Base-by-base conservation (phyloP, 2,888 invertebrate species). In the Elgonia sp. region DNA sequence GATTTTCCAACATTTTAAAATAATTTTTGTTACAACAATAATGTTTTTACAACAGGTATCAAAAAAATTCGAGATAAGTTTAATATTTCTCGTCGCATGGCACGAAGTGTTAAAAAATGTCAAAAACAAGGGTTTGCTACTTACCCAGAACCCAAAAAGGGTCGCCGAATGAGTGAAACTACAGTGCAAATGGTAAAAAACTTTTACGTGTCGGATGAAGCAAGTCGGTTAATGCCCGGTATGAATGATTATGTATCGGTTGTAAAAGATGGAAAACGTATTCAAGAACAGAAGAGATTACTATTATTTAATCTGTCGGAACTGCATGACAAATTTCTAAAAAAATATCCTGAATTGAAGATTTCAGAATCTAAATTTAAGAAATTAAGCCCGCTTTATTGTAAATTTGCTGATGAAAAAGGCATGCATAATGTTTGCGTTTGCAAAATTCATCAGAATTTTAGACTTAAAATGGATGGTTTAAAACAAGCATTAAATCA, bases 191-290 rank as follows among this genome's bases (percentile, higher is more conserved):
- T 42, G 39, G 72, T 83, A 10, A 53, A 40, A 79, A 20, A 37
- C 5, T 84, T 87, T 67, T 87, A 67, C 39, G 42, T 84, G 6
- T 79, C 75, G 0, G 79, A 87, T 76, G 70, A 81, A 29, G 62
- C 60, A 8, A 86, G 75, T 53, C 60, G 81, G 7, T 16, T 79
- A 18, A 79, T 83, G 84, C 84, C 79, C 14, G 87, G 87, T 42
- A 73, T 69, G 20, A 87, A 84, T 16, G 80, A 87, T 63, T 84
- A 70, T 62, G 75, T 73, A 18, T 87, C 84, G 12, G 80, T 87
- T 53, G 67, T 72, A 1, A 63, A 55, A 73, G 57, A 87, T 83
- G 79, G 87, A 7, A 67, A 72, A 63, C 82, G 83, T 39, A 46
- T 55, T 72, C 72, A 65, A 57, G 67, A 79, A 60, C 65, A 85